Evolutionary conservation across 2,888 invertebrate species (phyloP), one percentile per base, ranked within the genome.

Genomic region (Pollenia labialis): DNA sequence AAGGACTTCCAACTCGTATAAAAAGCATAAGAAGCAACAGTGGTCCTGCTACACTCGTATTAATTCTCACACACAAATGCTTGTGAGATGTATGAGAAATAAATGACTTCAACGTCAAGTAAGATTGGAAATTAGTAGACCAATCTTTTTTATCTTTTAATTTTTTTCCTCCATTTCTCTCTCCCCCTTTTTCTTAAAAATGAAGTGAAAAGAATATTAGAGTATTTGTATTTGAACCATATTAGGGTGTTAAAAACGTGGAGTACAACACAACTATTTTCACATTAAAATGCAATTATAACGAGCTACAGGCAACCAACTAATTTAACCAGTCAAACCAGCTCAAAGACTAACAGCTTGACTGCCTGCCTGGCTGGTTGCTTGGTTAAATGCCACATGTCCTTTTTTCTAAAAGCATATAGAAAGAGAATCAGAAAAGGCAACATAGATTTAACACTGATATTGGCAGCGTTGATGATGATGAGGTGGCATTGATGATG

Each of bases 221-320:
- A 32, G 46, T 32, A 4, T 14, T n/a, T 64, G 71, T 56, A 7
- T 69, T 10, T 23, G 18, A 56, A 23, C 16, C 4, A n/a, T 44
- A 62, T 74, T 62, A 58, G 88, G 89, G 88, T 88, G 89, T 88
- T 81, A 64, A 46, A 68, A 62, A 46, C 42, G 76, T 54, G 52
- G 6, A 69, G 79, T 71, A 56, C 1, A 75, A 75, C 54, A 69
- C 74, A 89, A 90, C 90, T 90, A 91, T 90, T 89, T 90, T 90
- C 91, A 89, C 89, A 91, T 91, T 91, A 91, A 91, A 91, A 90
- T 91, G 91, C 91, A 91, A 91, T 91, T 91, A 91, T 91, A 90
- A 90, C 90, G 89, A 90, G 91, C 91, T 89, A 88, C 68, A 85
- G 79, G 60, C 68, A 60, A 54, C n/a, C 50, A 50, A 32, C 40